Evolutionary conservation across 2,113 vertebrate genomes (phyloP).

Genomic region (Mystacornis crossleyi): DNA sequence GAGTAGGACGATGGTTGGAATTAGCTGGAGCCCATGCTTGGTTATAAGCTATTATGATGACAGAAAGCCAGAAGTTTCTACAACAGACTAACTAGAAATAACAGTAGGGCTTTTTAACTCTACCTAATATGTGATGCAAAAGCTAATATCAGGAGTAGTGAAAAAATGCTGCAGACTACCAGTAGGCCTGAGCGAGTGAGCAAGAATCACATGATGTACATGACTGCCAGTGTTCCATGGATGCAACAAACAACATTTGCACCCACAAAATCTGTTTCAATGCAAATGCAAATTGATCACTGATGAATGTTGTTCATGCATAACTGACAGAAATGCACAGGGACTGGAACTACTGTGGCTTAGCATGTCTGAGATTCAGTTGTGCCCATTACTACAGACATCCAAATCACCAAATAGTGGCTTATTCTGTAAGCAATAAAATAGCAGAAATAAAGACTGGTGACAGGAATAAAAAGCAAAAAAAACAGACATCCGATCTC

Average conservation of each 20-base stretch:
- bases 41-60: neutral
- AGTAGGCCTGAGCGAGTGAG: neutral
- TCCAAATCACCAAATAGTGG: neutral
- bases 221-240: rapidly evolving
- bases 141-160: neutral
- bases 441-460: neutral
- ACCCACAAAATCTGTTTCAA: neutral
- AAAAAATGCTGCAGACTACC: neutral
- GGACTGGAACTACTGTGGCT: neutral
- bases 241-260: neutral
- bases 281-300: neutral
- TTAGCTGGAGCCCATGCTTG: constrained; percentile 28
- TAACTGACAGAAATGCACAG: neutral
- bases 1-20: constrained; percentile 34
- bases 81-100: neutral
- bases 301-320: neutral
- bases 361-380: neutral
- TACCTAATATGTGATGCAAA: neutral
- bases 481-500: neutral
- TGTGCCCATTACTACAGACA: neutral
- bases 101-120: neutral
- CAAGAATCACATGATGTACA: neutral
- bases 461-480: neutral
- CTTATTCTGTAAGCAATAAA: neutral
- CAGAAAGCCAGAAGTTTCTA: constrained; percentile 46